Evolutionary conservation across 2,888 invertebrate species (phyloP).

Genomic region (Melinaea menophilus): DNA sequence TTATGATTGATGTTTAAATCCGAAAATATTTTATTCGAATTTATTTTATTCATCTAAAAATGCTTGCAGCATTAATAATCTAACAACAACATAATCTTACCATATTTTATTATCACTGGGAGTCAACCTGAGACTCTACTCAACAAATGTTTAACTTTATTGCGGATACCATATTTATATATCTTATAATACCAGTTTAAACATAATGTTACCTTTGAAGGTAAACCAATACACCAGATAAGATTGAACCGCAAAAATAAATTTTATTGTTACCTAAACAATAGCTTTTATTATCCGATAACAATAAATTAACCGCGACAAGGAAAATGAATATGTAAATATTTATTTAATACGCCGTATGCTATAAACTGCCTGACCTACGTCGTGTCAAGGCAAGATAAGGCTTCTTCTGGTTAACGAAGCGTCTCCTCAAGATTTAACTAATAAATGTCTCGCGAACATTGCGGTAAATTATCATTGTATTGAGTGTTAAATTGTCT

Average conservation of each 20-base stretch:
- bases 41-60: neutral
- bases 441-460: slow-evolving; percentile 1
- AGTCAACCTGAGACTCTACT: too few relatives aligned
- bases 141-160: neutral
- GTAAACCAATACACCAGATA: slow-evolving; percentile 1
- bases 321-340: slow-evolving; percentile 3
- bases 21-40: neutral
- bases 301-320: slow-evolving; percentile 4
- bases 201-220: neutral
- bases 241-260: neutral
- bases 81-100: too few relatives aligned
- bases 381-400: slow-evolving; percentile 3
- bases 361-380: slow-evolving; percentile 6
- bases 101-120: too few relatives aligned
- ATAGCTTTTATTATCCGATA: slow-evolving; percentile 1
- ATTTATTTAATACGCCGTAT: neutral
- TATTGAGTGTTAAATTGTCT: slow-evolving; percentile 1
- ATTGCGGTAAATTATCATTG: neutral
- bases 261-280: slow-evolving; percentile 1
- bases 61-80: too few relatives aligned
- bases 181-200: neutral
- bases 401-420: neutral
- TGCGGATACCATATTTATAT: neutral
- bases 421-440: neutral
- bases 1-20: neutral